Evolutionary conservation across 2,113 vertebrate genomes (phyloP), one percentile per base, ranked within the genome.

Genomic region (Oostethus manadensis): DNA sequence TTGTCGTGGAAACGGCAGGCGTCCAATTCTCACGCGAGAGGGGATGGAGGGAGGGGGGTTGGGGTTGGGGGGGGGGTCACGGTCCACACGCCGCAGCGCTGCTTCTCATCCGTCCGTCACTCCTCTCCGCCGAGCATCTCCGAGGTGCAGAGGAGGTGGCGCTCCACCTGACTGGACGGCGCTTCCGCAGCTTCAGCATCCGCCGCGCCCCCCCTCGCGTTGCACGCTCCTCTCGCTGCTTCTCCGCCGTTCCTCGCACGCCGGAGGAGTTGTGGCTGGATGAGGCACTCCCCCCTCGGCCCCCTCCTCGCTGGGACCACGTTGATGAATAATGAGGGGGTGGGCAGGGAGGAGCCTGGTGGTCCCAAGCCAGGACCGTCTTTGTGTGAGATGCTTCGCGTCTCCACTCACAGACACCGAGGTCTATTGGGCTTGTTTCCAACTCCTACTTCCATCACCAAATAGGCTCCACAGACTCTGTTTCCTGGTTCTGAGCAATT

Each of bases 291-390:
- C 93, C 88, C 93, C 93, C 89, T 85, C 90, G 70, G 64, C 43
- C 87, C 46, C 17, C 85, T 90, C 88, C 89, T 87, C 72, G 89
- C 89, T 90, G 91, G 93, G 92, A 95, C 92, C 90, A 93, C 92
- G 84, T 90, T 94, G 92, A 93, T 97, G 93, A 94, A 98, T 98
- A 94, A 92, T 92, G 90, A 91, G 89, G 87, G 29, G 5, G 7
- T 7, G 3, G 72, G 22, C 82, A 85, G 85, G 87, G 91, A 89
- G 92, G 71, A 77, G 67, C 58, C 40, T n/a, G 64, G 7, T 1
- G 47, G 22, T 14, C 14, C 11, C 38, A 33, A 33, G 29, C 29
- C 4, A 33, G 29, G 29, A 33, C 1, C 87, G 89, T 56, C 82
- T 88, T 87, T 91, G 88, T 93, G 92, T 89, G 86, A 91, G 88